A percentile compares a stretch with the other conserved stretches of the same genome.
These are phyloP conservation scores for Pterois miles DNA, from an alignment of 2,797 vertebrate species.

Conservation along the genomic window DNA sequence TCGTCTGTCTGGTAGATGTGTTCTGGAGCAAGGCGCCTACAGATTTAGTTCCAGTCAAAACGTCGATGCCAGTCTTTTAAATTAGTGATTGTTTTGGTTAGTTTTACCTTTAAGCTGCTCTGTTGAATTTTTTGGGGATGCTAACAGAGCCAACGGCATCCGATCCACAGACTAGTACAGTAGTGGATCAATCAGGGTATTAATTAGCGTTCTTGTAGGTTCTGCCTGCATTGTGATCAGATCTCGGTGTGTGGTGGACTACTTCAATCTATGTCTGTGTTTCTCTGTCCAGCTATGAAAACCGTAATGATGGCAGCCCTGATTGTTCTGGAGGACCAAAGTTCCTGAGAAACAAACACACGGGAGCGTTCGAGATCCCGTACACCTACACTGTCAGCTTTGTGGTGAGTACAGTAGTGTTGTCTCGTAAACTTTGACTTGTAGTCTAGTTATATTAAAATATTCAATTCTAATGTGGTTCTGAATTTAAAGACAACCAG, in stretches of 20 bases:
- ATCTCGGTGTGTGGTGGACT: not conserved
- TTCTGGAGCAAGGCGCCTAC: no score
- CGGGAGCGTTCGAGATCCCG: slow-evolving; percentile 85
- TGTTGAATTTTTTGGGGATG: no score
- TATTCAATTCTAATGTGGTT: no score
- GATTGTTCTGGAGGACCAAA: slow-evolving; percentile 91
- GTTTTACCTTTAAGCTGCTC: no score
- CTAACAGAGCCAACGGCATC: no score
- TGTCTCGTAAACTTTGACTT: no score
- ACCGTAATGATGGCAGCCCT: slow-evolving; percentile 82
- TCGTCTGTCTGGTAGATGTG: no score
- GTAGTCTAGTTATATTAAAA: no score
- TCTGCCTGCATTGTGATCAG: not conserved
- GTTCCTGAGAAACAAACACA: slow-evolving; percentile 88
- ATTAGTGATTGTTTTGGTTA: not conserved
- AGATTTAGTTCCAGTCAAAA: not conserved
- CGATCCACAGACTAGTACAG: not conserved
- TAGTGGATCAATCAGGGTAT: not conserved
- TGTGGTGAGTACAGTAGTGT: slow-evolving; percentile 46
- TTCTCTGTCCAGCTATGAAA: slow-evolving; percentile 85
- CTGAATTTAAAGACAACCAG: no score
- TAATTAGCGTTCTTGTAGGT: not conserved
- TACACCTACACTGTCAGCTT: slow-evolving; percentile 92
- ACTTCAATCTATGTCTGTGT: slow-evolving; percentile 25
- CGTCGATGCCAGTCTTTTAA: not conserved